Conservation (phyloP, 2,797 vertebrate genomes). For the Liparis tanakae region DNA sequence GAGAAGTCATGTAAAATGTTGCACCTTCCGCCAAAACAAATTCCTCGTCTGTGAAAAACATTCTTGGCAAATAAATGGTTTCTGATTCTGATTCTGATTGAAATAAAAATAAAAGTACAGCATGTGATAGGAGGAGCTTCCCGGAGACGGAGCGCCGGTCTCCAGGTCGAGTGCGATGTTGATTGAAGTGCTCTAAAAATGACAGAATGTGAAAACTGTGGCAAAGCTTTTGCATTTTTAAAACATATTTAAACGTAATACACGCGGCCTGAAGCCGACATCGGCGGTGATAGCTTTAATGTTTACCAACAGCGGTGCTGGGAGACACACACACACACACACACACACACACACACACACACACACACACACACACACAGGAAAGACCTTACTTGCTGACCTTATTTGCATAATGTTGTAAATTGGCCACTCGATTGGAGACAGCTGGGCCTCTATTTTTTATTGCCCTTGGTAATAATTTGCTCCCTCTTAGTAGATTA, state of each 20-base stretch:
- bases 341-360: constrained; percentile 41
- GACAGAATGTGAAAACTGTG: constrained; percentile 29
- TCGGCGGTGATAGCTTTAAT: constrained; percentile 25
- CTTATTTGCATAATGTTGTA: constrained; percentile 78
- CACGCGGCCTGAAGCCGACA: constrained; percentile 28
- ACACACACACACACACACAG: constrained; percentile 30
- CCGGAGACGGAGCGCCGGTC: constrained; percentile 34
- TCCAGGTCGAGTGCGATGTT: not conserved
- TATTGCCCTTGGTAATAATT: constrained; percentile 76
- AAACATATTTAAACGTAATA: constrained; percentile 16
- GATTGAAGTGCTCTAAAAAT: constrained; percentile 38
- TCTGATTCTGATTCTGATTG: too few relatives aligned
- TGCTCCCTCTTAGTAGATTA: constrained; percentile 62
- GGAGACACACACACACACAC: constrained; percentile 21
- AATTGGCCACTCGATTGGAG: constrained; percentile 71
- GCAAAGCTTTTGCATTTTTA: constrained; percentile 38
- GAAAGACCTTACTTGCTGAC: constrained; percentile 62
- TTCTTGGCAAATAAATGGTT: too few relatives aligned
- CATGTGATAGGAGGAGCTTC: constrained; percentile 19
- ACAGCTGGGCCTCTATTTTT: constrained; percentile 71
- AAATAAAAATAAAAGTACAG: constrained; percentile 24
- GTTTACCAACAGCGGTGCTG: constrained; percentile 36
- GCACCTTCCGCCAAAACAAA: too few relatives aligned
- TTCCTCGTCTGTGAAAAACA: too few relatives aligned
- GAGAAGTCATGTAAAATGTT: too few relatives aligned